Base-by-base conservation (phyloP, 2,113 vertebrate genomes). In the Pedetes capensis region DNA sequence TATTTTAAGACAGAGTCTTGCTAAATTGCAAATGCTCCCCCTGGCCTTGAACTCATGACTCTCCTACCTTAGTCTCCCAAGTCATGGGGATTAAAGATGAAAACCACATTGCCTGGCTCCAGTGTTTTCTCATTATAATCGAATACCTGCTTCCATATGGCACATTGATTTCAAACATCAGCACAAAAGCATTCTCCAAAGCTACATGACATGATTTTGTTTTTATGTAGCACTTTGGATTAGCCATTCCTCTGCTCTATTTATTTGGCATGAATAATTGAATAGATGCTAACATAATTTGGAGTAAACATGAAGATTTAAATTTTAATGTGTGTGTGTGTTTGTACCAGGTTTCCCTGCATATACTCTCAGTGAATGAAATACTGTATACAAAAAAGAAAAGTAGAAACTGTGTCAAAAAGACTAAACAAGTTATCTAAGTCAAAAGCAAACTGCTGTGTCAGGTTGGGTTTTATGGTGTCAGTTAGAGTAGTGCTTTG, bases 251-350 rank as follows among this genome's bases (percentile, higher is more conserved):
- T 78, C 87, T 93, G 39, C 8, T 95, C 7, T 5, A 76, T 4
- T 81, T 78, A 10, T 95, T 90, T 91, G 72, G 6, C 6, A 63
- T 81, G 37, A 64, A 90, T 84, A 74, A 53, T 49, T 29, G 22
- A 92, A 44, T 68, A 51, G 11, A 76, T 69, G 39, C 72, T 92
- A 86, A 78, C 8, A 59, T 76, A 94, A 39, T 69, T 61, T 81
- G 6, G 27, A 29, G n/a, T 79, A 80, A 93, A 94, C 13, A 44
- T 95, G 22, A 84, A 89, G 13, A 91, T 84, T 95, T 87, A 74
- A n/a, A 84, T 92, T 95, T 34, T 92, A 90, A 80, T 91, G 57
- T 18, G 22, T 74, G 18, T 49, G 17, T 39, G 0, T 63, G 29
- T 80, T 4, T 85, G 13, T 61, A 74, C 53, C 6, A 44, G 49